Conservation (phyloP, 2,113 vertebrate species). For the Drymodes brunneopygia region DNA sequence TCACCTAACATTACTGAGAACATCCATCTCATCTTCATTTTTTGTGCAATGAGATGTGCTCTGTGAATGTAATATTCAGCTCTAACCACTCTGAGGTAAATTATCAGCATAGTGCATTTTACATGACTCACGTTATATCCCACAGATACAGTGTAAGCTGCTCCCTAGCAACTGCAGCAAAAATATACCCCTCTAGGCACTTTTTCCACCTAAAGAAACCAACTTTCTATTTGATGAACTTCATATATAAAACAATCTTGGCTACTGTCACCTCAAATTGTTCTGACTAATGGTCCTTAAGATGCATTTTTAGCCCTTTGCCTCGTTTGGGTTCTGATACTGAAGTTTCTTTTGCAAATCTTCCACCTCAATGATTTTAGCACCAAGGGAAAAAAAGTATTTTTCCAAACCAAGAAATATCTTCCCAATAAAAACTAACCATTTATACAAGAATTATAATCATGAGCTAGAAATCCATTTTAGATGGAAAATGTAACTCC, state of each 20-base stretch:
- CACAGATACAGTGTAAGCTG: background rate
- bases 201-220: background rate
- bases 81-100: background rate
- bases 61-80: background rate
- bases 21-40: conserved; percentile 5
- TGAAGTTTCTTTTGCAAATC: background rate
- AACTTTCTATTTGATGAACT: conserved; percentile 34
- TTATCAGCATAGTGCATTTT: background rate
- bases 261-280: conserved; percentile 1
- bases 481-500: background rate
- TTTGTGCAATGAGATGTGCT: background rate
- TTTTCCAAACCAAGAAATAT: background rate
- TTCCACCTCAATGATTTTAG: conserved; percentile 19
- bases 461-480: background rate
- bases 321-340: background rate
- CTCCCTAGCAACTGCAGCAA: conserved; percentile 51
- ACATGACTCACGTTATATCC: background rate
- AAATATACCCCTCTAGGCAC: background rate
- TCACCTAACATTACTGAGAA: background rate
- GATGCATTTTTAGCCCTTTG: conserved; percentile 7
- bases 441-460: background rate
- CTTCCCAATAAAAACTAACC: background rate
- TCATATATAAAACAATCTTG: conserved; percentile 17
- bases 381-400: background rate
- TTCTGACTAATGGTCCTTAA: conserved; percentile 45